These are phyloP conservation scores for Galerucella nymphaeae DNA, from an alignment of 2,888 invertebrate genomes.

Conservation along the genomic window DNA sequence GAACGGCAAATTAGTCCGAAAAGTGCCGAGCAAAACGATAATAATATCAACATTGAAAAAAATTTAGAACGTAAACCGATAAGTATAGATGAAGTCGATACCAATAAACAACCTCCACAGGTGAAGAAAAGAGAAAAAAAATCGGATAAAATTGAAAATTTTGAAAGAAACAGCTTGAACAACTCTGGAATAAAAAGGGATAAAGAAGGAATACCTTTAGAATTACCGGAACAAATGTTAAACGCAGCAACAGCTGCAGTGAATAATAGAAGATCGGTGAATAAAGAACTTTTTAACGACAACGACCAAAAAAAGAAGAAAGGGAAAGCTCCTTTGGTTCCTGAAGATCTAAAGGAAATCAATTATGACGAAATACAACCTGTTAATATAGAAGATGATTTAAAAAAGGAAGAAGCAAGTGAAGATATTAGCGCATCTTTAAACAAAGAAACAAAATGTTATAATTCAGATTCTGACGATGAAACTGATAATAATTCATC, in stretches of 20 bases:
- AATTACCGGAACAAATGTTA: slow-evolving; percentile 77
- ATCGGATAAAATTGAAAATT: slow-evolving; percentile 48
- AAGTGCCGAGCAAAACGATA: slow-evolving; percentile 60
- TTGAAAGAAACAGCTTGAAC: slow-evolving; percentile 66
- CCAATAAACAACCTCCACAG: slow-evolving; percentile 62
- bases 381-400: slow-evolving; percentile 64
- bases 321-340: slow-evolving; percentile 80
- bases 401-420: slow-evolving; percentile 57
- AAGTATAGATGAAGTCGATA: slow-evolving; percentile 68
- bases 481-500: slow-evolving; percentile 65
- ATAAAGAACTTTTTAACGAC: slow-evolving; percentile 41
- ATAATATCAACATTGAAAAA: slow-evolving; percentile 62
- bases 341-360: slow-evolving; percentile 56
- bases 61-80: slow-evolving; percentile 39
- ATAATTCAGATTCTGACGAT: slow-evolving; percentile 67
- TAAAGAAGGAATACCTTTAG: slow-evolving; percentile 74
- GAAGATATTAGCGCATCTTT: slow-evolving; percentile 38
- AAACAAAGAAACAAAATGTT: slow-evolving; percentile 57
- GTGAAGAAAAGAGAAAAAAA: slow-evolving; percentile 68
- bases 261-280: slow-evolving; percentile 72
- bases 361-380: slow-evolving; percentile 69
- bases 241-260: slow-evolving; percentile 79
- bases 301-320: slow-evolving; percentile 71
- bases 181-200: slow-evolving; percentile 72
- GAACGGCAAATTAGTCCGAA: slow-evolving; percentile 59